These are phyloP conservation scores for Semibalanus balanoides DNA, from an alignment of 1,140 invertebrate genomes.

Conservation along the genomic window DNA sequence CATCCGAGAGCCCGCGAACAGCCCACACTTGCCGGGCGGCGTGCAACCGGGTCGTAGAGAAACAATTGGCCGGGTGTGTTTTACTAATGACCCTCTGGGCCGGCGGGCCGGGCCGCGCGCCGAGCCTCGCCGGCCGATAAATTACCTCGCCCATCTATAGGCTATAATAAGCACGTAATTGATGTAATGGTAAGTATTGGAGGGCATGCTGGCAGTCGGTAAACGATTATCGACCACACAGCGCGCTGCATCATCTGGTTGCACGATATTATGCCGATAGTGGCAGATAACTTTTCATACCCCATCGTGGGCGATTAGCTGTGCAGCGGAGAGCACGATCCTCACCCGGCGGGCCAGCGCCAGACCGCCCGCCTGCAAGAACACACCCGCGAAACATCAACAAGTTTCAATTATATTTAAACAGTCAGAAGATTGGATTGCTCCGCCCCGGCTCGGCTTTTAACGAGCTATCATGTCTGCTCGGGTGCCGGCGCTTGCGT, in stretches of 20 bases:
- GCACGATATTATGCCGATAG: neutral
- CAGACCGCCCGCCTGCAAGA: neutral
- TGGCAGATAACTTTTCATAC: constrained; percentile 2
- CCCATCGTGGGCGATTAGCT: neutral
- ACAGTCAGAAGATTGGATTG: neutral
- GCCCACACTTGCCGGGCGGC: too few relatives aligned
- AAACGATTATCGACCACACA: neutral
- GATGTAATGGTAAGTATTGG: constrained; percentile 2
- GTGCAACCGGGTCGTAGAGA: neutral
- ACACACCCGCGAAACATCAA: neutral
- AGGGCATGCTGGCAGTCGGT: neutral
- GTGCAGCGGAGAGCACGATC: neutral
- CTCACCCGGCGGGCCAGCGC: neutral
- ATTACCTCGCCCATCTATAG: neutral
- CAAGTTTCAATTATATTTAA: constrained; percentile 3
- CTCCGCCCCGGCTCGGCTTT: neutral
- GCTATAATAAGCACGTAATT: constrained; percentile 2
- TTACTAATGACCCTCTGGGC: neutral
- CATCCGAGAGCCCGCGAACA: too few relatives aligned
- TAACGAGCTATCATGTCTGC: neutral
- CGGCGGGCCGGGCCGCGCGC: too few relatives aligned
- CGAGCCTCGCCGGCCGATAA: neutral
- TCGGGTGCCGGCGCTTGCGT: neutral
- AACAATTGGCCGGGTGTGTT: neutral
- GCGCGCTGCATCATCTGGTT: neutral